These are phyloP conservation scores for Metridium senile DNA, from an alignment of 92 coral and sea anemone species.

Conservation along the genomic window DNA sequence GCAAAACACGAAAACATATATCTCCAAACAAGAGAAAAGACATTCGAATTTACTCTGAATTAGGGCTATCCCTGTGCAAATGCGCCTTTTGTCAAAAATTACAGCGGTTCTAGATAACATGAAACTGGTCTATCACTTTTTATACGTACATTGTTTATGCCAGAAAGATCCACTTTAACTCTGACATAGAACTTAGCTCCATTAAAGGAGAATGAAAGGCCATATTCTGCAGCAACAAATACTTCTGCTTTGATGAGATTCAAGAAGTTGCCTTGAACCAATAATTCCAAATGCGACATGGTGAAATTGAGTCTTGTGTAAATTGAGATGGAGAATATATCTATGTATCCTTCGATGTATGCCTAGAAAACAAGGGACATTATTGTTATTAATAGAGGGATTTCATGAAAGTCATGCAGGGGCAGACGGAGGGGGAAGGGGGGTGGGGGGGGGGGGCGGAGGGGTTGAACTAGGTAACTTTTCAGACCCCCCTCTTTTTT, in stretches of 20 bases:
- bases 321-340: conserved; percentile 67
- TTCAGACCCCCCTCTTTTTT: too few species aligned
- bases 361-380: conserved; percentile 34
- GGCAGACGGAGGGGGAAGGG: too few species aligned
- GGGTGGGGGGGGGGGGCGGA: too few species aligned
- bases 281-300: conserved; percentile 76
- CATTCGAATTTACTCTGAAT: too few species aligned
- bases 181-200: conserved; percentile 71
- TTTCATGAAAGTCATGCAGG: too few species aligned
- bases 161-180: conserved; percentile 81
- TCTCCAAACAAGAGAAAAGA: too few species aligned
- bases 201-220: conserved; percentile 31
- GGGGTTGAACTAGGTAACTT: too few species aligned
- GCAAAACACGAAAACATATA: not conserved
- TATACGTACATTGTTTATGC: conserved; percentile 68
- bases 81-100: too few species aligned
- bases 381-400: too few species aligned
- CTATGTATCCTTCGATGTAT: conserved; percentile 87
- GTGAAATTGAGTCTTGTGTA: conserved; percentile 88
- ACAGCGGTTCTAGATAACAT: too few species aligned
- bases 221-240: conserved; percentile 77
- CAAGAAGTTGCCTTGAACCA: conserved; percentile 80
- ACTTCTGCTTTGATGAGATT: conserved; percentile 90
- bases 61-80: too few species aligned
- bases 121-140: not conserved